Conservation (phyloP, 2,888 invertebrate species). For the Pherbina coryleti region DNA sequence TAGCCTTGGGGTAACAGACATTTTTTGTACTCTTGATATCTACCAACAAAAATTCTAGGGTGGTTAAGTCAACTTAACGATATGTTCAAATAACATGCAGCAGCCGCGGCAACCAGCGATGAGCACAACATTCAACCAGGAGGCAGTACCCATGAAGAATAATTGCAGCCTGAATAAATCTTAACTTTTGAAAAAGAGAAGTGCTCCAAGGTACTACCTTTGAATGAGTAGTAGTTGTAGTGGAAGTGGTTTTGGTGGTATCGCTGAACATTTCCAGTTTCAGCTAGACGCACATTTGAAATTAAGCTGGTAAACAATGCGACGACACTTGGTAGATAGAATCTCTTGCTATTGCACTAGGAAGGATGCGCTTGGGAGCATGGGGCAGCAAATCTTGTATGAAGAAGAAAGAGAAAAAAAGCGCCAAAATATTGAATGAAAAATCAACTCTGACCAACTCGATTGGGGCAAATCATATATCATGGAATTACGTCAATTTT, state of each 20-base stretch:
- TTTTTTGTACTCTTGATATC: not conserved
- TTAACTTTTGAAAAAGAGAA: constrained; percentile 44
- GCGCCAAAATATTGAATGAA: constrained; percentile 32
- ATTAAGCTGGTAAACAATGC: constrained; percentile 11
- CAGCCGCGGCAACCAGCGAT: not conserved
- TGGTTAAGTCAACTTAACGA: constrained; percentile 24
- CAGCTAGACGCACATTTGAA: constrained; percentile 12
- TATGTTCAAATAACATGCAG: not conserved
- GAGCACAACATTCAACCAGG: constrained; percentile 11
- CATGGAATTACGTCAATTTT: constrained; percentile 45
- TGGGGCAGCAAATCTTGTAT: not conserved
- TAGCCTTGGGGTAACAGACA: constrained; percentile 47
- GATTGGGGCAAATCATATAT: constrained; percentile 51
- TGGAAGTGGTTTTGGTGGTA: not conserved
- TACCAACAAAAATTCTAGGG: constrained; percentile 22
- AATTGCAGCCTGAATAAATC: constrained; percentile 62
- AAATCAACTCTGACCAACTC: constrained; percentile 46
- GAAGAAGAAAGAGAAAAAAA: constrained; percentile 12
- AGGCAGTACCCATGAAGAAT: constrained; percentile 54
- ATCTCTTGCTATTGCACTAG: not conserved
- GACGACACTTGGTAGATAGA: constrained; percentile 10
- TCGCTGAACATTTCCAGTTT: constrained; percentile 3
- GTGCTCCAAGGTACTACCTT: constrained; percentile 23
- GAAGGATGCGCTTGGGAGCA: not conserved
- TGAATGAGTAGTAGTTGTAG: no score